A percentile compares a stretch with the other conserved stretches of the same genome.
Conservation (phyloP, 2,113 vertebrate species). For the Delphinus delphis region DNA sequence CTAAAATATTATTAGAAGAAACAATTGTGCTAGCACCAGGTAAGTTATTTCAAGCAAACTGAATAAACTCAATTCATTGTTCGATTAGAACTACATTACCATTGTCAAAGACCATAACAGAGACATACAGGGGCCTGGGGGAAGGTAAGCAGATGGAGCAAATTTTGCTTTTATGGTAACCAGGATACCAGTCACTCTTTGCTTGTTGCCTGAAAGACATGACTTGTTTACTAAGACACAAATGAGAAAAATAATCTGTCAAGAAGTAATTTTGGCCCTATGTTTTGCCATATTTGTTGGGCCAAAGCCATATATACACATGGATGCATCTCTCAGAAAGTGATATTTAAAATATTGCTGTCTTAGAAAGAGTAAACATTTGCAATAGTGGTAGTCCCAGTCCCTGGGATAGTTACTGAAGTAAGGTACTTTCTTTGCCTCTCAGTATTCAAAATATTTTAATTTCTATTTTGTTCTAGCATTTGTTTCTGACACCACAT, state of each 20-base stretch:
- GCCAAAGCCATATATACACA: not conserved
- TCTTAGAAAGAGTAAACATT: not conserved
- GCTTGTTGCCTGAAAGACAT: not conserved
- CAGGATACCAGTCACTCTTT: not conserved
- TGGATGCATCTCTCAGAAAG: not conserved
- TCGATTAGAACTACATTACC: not conserved
- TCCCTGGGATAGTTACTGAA: not conserved
- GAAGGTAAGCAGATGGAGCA: not conserved
- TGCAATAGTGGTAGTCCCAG: not conserved
- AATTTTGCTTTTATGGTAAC: not conserved
- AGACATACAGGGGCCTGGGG: not conserved
- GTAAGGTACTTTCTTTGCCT: not conserved
- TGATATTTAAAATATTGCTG: not conserved
- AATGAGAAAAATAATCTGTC: too few relatives aligned
- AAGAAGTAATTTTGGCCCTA: not conserved
- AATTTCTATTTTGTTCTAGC: not conserved
- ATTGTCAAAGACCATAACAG: not conserved
- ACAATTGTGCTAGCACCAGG: not conserved
- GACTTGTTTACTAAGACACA: not conserved
- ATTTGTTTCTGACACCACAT: not conserved
- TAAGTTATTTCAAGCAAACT: not conserved
- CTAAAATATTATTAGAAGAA: not conserved
- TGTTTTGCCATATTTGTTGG: not conserved
- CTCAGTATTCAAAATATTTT: not conserved
- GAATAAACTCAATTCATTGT: not conserved